These are phyloP conservation scores for Drosophila fuyamai DNA, from an alignment of 1,140 invertebrate species.

Conservation along the genomic window DNA sequence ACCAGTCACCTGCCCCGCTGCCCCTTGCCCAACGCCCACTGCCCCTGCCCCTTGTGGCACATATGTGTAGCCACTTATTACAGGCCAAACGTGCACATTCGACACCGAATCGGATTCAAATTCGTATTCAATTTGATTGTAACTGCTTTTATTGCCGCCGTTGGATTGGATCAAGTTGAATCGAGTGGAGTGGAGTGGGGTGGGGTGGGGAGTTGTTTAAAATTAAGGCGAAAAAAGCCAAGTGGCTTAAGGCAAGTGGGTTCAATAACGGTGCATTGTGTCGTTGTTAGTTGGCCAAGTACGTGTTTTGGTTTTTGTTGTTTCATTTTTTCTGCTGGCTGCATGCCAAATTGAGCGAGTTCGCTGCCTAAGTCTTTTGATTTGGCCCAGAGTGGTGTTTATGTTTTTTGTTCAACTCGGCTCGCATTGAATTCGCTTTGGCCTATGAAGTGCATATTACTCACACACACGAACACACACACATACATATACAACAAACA, in stretches of 20 bases:
- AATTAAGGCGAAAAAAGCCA: slow-evolving; percentile 13
- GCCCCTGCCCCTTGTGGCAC: background rate
- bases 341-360: slow-evolving; percentile 38
- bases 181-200: background rate
- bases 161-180: slow-evolving; percentile 2
- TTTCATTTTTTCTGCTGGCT: background rate
- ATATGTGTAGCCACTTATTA: slow-evolving; percentile 20
- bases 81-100: slow-evolving; percentile 36
- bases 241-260: slow-evolving; percentile 63
- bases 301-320: slow-evolving; percentile 22
- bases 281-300: slow-evolving; percentile 21
- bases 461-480: slow-evolving; percentile 20
- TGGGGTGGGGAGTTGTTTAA: slow-evolving; percentile 4
- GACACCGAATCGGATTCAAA: slow-evolving; percentile 32
- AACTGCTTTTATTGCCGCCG: slow-evolving; percentile 37
- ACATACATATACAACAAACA: too few species aligned
- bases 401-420: slow-evolving; percentile 15
- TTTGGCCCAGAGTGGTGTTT: slow-evolving; percentile 53
- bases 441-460: slow-evolving; percentile 55
- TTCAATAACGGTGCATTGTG: slow-evolving; percentile 81
- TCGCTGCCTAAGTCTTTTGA: slow-evolving; percentile 43
- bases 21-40: background rate
- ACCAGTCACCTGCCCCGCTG: background rate
- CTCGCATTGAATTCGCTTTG: slow-evolving; percentile 62
- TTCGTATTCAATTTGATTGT: slow-evolving; percentile 39